Conservation (phyloP, 2,888 invertebrate species). For the Pristionchus maxplancki region DNA sequence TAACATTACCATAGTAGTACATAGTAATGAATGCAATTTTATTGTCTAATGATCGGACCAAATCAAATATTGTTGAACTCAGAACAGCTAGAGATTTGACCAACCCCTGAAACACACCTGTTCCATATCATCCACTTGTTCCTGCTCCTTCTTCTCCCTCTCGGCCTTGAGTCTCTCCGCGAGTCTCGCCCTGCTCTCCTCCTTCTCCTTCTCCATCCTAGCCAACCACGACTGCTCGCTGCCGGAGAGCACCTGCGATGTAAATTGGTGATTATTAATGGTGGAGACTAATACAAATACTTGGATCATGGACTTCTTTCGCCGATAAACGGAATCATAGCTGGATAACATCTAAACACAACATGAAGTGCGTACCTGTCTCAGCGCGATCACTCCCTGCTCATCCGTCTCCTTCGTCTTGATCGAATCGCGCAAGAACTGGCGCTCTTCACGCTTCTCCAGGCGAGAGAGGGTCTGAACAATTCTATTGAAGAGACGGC, state of each 20-base stretch:
- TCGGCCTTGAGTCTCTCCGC: conserved; percentile 23
- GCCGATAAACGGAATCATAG: too few species aligned
- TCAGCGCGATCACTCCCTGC: conserved; percentile 10
- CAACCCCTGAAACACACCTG: too few species aligned
- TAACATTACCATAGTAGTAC: too few species aligned
- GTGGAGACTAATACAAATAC: too few species aligned
- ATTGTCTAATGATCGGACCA: too few species aligned
- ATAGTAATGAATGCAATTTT: too few species aligned
- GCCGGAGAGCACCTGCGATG: conserved; percentile 25
- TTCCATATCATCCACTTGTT: conserved; percentile 15
- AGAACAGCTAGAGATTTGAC: too few species aligned
- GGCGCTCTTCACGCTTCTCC: conserved; percentile 46
- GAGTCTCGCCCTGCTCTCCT: conserved; percentile 48
- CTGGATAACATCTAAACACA: too few species aligned
- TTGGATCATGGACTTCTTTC: neutral
- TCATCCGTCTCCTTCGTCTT: conserved; percentile 27
- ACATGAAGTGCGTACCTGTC: too few species aligned
- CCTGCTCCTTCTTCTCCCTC: conserved; percentile 41
- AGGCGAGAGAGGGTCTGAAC: conserved; percentile 10
- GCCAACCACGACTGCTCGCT: conserved; percentile 17
- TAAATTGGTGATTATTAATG: too few species aligned
- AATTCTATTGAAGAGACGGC: neutral
- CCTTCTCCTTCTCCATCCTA: conserved; percentile 22
- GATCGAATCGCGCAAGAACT: conserved; percentile 35
- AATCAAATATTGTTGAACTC: too few species aligned